Conservation (phyloP, 2,888 invertebrate genomes). For the Cecidostiba fungosa region DNA sequence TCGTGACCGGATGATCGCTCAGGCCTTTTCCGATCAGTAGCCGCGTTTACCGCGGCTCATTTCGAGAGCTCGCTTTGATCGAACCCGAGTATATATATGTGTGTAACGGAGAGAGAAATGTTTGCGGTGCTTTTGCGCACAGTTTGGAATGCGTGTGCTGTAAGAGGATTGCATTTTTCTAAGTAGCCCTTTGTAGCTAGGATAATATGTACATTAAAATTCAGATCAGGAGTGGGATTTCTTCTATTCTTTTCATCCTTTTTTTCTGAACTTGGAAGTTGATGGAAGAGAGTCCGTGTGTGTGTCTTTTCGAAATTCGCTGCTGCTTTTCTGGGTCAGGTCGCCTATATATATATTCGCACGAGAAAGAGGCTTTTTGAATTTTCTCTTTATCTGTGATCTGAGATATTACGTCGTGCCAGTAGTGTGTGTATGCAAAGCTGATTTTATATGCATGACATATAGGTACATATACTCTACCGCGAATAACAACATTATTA, state of each 20-base stretch:
- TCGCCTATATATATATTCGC: background rate
- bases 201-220: background rate
- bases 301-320: background rate
- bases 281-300: background rate
- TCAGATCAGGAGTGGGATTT: background rate
- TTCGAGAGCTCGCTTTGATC: background rate
- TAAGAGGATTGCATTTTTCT: background rate
- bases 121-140: background rate
- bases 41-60: background rate
- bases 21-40: slow-evolving; percentile 36
- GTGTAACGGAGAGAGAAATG: background rate
- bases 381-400: background rate
- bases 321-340: background rate
- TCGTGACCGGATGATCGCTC: background rate
- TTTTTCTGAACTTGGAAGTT: background rate
- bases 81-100: background rate
- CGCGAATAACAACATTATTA: background rate
- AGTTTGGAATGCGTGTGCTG: background rate
- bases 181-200: background rate
- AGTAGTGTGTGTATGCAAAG: too few relatives aligned
- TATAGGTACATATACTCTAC: background rate
- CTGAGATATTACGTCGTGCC: background rate
- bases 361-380: background rate
- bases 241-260: background rate
- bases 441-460: too few relatives aligned